phyloP scores from a whole-genome alignment of 2,888 invertebrate species.

The Gymnosoma rotundatum region DNA sequence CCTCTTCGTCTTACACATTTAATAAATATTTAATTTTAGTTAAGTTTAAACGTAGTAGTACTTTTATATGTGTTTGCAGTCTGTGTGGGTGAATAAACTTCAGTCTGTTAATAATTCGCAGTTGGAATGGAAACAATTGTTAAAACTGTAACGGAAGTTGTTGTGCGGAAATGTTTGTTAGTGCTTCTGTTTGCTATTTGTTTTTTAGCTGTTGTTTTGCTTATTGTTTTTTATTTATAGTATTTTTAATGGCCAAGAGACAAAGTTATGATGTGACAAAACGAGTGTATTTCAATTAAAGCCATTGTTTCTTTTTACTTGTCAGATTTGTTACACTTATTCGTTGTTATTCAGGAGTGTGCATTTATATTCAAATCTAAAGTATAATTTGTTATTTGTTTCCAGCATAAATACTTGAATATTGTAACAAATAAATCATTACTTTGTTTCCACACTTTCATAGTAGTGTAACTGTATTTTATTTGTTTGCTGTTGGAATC shows the following conservation, averaged over 20 bases:
- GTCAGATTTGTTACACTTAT: constrained; percentile 13
- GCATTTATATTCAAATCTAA: no score
- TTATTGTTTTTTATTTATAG: not conserved
- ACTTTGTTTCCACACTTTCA: not conserved
- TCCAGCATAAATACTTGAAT: not conserved
- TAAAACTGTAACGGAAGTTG: constrained; percentile 60
- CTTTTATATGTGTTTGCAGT: not conserved
- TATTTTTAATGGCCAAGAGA: not conserved
- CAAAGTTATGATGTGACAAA: not conserved
- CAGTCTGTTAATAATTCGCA: constrained; percentile 49
- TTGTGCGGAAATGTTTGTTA: constrained; percentile 51
- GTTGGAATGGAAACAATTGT: constrained; percentile 58
- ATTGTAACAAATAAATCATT: constrained; percentile 46
- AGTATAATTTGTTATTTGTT: not conserved
- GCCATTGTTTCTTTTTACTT: constrained; percentile 15
- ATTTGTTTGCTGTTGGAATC: not conserved
- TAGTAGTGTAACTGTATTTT: no score
- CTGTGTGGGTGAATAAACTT: constrained; percentile 40
- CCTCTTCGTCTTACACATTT: not conserved
- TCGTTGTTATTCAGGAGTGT: not conserved
- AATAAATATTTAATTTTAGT: constrained; percentile 9
- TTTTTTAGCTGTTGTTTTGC: not conserved
- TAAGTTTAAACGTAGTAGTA: not conserved
- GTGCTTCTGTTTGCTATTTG: constrained; percentile 13
- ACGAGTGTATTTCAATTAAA: not conserved